These are phyloP conservation scores for Phataginus tetradactyla DNA, from an alignment of 2,797 vertebrate species.

Conservation along the genomic window DNA sequence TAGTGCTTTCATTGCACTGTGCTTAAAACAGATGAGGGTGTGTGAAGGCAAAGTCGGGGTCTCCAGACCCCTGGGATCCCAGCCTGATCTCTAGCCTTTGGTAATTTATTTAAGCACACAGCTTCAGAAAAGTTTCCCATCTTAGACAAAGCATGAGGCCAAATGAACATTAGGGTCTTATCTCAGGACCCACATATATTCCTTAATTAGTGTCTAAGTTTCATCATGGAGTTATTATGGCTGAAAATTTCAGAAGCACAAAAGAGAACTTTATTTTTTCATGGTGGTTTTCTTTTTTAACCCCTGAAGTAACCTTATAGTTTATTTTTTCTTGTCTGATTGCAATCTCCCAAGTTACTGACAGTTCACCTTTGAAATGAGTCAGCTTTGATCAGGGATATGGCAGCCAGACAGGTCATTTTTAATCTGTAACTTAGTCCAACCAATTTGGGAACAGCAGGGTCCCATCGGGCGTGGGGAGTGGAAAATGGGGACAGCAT, in stretches of 20 bases:
- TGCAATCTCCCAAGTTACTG: constrained; percentile 63
- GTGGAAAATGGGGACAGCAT: neutral
- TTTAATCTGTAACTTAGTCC: constrained; percentile 60
- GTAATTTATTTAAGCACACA: neutral
- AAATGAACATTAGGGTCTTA: neutral
- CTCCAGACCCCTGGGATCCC: neutral
- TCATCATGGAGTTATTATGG: neutral
- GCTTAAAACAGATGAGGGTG: neutral
- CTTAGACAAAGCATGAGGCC: neutral
- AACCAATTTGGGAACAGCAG: constrained; percentile 50
- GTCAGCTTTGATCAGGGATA: constrained; percentile 74
- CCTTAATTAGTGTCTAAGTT: constrained; percentile 10
- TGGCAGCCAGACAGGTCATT: constrained; percentile 59
- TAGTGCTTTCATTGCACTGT: neutral
- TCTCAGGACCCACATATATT: neutral
- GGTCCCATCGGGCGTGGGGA: neutral
- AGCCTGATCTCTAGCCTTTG: neutral
- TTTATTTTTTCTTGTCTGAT: constrained; percentile 74
- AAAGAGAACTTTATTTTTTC: constrained; percentile 49
- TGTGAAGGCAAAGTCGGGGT: neutral
- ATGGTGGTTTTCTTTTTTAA: constrained; percentile 53
- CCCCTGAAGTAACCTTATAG: constrained; percentile 48
- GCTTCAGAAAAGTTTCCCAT: neutral
- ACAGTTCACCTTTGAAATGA: constrained; percentile 76
- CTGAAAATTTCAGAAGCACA: constrained; percentile 57